These are phyloP conservation scores for Synergus laeviventris DNA, from an alignment of 2,888 invertebrate species.

Conservation along the genomic window DNA sequence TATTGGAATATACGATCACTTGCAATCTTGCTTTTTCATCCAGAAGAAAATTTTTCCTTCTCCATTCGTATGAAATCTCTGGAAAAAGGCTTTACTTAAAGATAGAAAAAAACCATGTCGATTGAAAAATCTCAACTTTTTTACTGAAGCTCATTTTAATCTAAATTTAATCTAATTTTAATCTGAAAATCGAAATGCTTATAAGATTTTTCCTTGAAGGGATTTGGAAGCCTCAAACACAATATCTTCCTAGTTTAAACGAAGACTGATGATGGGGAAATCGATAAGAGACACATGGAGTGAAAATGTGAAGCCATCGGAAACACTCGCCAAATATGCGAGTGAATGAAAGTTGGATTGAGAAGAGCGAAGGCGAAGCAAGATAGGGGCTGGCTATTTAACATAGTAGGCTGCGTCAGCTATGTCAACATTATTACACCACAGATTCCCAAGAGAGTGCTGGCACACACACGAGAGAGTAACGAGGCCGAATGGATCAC, in stretches of 20 bases:
- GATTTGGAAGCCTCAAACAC: neutral
- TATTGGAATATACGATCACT: conserved; percentile 33
- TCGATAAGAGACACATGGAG: neutral
- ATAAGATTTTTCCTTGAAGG: neutral
- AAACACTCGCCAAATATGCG: conserved; percentile 15
- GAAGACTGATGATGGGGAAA: neutral
- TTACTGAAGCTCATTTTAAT: too few species aligned
- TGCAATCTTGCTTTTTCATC: conserved; percentile 22
- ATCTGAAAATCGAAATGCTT: neutral
- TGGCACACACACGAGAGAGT: conserved; percentile 49
- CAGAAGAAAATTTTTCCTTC: neutral
- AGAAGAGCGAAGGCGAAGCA: conserved; percentile 48
- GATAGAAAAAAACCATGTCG: too few species aligned
- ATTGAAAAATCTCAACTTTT: too few species aligned
- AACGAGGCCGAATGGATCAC: conserved; percentile 64
- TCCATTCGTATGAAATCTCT: neutral
- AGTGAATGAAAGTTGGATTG: conserved; percentile 47
- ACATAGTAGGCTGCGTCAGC: conserved; percentile 64
- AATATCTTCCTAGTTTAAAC: neutral
- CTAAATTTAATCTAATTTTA: too few species aligned
- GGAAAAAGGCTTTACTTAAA: neutral
- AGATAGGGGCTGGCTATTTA: conserved; percentile 62
- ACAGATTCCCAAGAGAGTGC: conserved; percentile 68
- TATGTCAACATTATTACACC: conserved; percentile 73
- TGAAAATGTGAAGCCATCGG: conserved; percentile 16